phyloP scores from a whole-genome alignment of 2,888 invertebrate species.

The Apamea crenata region DNA sequence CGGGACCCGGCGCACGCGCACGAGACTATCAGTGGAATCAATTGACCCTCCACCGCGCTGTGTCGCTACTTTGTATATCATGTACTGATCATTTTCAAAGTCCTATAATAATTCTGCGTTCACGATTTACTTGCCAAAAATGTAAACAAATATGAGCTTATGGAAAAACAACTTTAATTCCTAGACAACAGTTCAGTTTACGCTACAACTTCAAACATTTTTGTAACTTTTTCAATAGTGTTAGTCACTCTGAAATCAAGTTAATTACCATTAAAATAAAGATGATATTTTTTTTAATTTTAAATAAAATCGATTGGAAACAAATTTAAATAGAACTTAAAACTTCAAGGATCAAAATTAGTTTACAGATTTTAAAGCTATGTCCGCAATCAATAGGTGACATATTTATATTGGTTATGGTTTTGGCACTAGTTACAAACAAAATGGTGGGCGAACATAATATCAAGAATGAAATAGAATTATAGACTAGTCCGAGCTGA shows the following conservation, averaged over 20 bases:
- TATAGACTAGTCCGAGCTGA: background rate
- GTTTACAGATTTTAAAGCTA: background rate
- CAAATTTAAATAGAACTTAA: too few relatives aligned
- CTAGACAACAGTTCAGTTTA: background rate
- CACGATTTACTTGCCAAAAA: background rate
- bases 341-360: background rate
- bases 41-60: constrained; percentile 61
- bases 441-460: background rate
- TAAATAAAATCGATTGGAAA: too few relatives aligned
- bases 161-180: background rate
- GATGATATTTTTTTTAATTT: too few relatives aligned
- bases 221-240: too few relatives aligned
- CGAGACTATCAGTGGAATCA: constrained; percentile 52
- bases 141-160: background rate
- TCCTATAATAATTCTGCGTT: background rate
- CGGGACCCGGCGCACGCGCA: constrained; percentile 4
- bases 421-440: background rate
- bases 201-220: background rate
- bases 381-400: background rate
- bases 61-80: constrained; percentile 32
- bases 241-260: too few relatives aligned
- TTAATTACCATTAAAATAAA: too few relatives aligned
- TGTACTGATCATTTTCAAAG: background rate
- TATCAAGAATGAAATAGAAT: background rate
- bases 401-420: background rate